phyloP scores from a whole-genome alignment of 2,113 vertebrate species.

The Peromyscus californicus region DNA sequence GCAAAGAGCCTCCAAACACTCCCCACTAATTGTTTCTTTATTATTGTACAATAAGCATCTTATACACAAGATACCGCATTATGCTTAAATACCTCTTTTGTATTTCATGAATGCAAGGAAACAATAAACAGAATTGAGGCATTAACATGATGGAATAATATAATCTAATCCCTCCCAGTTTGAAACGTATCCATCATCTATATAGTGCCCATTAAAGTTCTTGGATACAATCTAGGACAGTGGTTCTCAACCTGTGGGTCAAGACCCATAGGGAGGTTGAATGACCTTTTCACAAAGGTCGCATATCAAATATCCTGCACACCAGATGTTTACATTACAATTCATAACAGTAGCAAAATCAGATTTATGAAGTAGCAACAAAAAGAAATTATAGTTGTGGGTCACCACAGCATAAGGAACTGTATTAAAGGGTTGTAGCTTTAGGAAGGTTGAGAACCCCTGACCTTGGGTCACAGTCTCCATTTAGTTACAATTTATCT shows the following conservation, averaged over 20 bases:
- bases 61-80: not conserved
- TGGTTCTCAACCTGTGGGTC: not conserved
- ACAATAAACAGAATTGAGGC: not conserved
- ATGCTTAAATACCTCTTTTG: not conserved
- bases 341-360: not conserved
- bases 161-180: not conserved
- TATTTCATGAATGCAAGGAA: not conserved
- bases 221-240: too few relatives aligned
- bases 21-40: not conserved
- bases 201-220: fast-evolving
- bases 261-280: not conserved
- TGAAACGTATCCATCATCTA: not conserved
- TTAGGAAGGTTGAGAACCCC: not conserved
- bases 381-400: not conserved
- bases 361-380: not conserved
- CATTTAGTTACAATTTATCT: not conserved
- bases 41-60: not conserved
- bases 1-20: not conserved
- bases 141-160: not conserved
- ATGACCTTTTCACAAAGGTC: not conserved
- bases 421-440: not conserved
- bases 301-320: not conserved
- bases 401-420: not conserved
- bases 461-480: too few relatives aligned
- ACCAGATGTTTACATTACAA: not conserved